phyloP scores from a whole-genome alignment of 2,797 vertebrate genomes.

The Otolemur crassicaudatus region DNA sequence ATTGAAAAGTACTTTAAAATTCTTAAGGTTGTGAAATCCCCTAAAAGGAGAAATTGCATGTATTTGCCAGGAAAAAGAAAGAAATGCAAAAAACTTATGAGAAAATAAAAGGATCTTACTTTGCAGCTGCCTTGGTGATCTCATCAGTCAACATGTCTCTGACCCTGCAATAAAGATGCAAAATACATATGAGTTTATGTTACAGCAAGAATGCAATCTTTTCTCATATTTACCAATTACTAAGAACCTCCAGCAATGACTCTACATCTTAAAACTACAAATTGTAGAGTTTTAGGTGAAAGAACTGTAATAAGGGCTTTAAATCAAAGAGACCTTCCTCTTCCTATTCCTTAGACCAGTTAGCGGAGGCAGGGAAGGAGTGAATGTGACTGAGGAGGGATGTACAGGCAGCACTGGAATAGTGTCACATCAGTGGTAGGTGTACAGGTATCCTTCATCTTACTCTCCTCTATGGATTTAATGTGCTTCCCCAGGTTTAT shows the following conservation, averaged over 20 bases:
- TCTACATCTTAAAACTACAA: neutral
- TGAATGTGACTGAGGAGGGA: neutral
- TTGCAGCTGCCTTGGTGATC: constrained; percentile 93
- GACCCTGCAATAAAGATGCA: constrained; percentile 89
- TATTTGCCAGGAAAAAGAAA: neutral
- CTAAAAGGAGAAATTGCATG: neutral
- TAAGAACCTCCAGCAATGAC: constrained; percentile 57
- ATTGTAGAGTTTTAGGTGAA: neutral
- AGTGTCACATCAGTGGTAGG: neutral
- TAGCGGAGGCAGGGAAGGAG: neutral
- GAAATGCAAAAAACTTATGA: neutral
- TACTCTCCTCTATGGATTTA: neutral
- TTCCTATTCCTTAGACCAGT: neutral
- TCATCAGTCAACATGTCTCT: constrained; percentile 94
- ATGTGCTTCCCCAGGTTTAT: neutral
- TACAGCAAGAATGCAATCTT: constrained; percentile 23
- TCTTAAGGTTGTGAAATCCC: constrained; percentile 41
- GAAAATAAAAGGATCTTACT: constrained; percentile 87
- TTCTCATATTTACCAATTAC: constrained; percentile 58
- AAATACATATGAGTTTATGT: constrained; percentile 58
- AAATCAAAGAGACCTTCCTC: neutral
- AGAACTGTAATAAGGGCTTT: neutral
- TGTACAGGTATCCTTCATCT: neutral
- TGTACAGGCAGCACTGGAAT: fast-evolving
- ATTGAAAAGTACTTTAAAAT: constrained; percentile 17